These are phyloP conservation scores for Bhutanitis thaidina DNA, from an alignment of 2,888 invertebrate genomes.

Conservation along the genomic window DNA sequence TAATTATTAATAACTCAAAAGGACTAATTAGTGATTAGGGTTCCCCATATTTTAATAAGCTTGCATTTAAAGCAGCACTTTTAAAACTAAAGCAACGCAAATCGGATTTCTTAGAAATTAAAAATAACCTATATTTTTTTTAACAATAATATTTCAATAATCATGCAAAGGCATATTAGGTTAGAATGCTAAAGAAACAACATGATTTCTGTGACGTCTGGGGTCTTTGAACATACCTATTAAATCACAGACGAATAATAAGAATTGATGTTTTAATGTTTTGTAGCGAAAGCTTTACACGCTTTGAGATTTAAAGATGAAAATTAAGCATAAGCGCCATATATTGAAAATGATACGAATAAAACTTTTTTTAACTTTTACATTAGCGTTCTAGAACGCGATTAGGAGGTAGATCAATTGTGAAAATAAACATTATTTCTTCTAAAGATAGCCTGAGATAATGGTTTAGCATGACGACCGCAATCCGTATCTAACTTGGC, in stretches of 20 bases:
- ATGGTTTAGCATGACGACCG: constrained; percentile 51
- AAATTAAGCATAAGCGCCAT: background rate
- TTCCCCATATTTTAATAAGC: background rate
- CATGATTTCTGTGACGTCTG: too few relatives aligned
- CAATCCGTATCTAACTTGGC: constrained; percentile 53
- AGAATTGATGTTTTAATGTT: background rate
- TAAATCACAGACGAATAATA: too few relatives aligned
- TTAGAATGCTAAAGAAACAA: too few relatives aligned
- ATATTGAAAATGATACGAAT: too few relatives aligned
- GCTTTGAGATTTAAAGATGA: background rate
- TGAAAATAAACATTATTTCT: constrained; percentile 37
- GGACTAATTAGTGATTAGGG: constrained; percentile 14
- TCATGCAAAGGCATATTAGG: too few relatives aligned
- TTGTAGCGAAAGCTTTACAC: background rate
- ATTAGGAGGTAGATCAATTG: constrained; percentile 23
- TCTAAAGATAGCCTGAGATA: constrained; percentile 27
- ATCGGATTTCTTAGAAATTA: background rate
- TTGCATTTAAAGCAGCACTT: constrained; percentile 6
- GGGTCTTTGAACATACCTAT: too few relatives aligned
- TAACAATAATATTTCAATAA: background rate
- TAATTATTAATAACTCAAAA: background rate
- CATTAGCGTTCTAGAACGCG: background rate
- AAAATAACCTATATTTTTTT: constrained; percentile 6
- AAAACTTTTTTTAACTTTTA: too few relatives aligned
- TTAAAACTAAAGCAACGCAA: background rate